Evolutionary conservation across 2,113 vertebrate species (phyloP).

Genomic region (Polyodon spathula): DNA sequence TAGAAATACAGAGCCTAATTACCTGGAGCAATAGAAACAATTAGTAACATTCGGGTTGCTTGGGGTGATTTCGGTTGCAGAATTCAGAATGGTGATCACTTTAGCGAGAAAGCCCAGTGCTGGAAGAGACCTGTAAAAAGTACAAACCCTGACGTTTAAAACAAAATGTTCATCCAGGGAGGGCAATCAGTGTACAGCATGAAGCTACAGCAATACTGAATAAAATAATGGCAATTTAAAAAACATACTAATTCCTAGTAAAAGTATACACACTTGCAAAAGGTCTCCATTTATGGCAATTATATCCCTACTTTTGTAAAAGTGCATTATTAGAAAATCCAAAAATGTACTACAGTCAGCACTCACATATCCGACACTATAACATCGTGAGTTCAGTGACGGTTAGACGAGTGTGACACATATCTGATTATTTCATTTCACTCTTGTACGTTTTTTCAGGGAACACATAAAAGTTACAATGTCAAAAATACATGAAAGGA

Average conservation of each 20-base stretch:
- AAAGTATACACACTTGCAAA: neutral
- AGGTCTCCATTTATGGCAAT: no score
- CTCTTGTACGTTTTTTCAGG: no score
- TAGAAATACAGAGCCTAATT: neutral
- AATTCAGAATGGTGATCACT: neutral
- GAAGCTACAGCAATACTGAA: no score
- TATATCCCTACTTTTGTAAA: neutral
- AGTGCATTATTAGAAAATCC: neutral
- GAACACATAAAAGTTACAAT: no score
- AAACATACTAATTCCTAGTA: neutral
- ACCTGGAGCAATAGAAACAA: conserved; percentile 40
- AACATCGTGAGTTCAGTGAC: no score
- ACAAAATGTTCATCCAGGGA: neutral
- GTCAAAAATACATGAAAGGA: no score
- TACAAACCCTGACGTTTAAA: neutral
- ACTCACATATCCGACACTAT: no score
- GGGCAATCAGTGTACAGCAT: neutral
- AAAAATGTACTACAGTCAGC: neutral
- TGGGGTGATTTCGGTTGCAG: neutral
- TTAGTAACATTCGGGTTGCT: neutral
- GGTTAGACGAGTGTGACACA: no score
- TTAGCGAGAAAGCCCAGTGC: neutral
- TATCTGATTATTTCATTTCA: no score
- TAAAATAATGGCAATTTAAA: no score
- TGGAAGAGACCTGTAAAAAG: neutral